Conservation (phyloP, 2,888 invertebrate genomes). For the Smittia sp. region DNA sequence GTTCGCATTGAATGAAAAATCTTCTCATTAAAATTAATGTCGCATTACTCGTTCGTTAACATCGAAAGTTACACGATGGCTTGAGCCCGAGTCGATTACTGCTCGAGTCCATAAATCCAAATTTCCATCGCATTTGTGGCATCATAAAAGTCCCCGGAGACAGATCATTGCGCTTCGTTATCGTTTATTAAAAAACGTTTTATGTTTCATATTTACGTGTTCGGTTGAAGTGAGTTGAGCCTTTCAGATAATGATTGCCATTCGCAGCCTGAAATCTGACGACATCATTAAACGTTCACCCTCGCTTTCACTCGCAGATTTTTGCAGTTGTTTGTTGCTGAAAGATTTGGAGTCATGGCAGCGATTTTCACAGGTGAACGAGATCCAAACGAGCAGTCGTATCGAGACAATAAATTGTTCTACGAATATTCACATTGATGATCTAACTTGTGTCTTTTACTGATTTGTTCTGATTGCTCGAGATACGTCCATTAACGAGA, state of each 20-base stretch:
- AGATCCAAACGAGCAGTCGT: background rate
- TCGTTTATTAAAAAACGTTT: constrained; percentile 42
- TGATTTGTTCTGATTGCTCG: too few species aligned
- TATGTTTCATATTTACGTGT: constrained; percentile 40
- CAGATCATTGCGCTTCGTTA: constrained; percentile 36
- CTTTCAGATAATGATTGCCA: background rate
- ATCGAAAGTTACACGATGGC: background rate
- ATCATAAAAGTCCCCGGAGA: constrained; percentile 16
- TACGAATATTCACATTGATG: too few species aligned
- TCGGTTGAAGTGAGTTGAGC: background rate
- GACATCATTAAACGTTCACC: constrained; percentile 37
- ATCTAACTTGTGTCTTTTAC: background rate
- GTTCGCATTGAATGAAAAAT: background rate
- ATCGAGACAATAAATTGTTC: too few species aligned
- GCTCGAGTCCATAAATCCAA: constrained; percentile 34
- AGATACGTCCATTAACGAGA: background rate
- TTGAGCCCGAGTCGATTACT: constrained; percentile 4
- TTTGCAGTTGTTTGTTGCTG: background rate
- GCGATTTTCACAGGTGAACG: too few species aligned
- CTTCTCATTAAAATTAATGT: constrained; percentile 34
- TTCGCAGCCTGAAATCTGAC: constrained; percentile 16
- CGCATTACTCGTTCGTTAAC: background rate
- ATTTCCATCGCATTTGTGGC: constrained; percentile 9
- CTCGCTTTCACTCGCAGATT: constrained; percentile 33
- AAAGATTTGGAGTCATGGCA: background rate